A percentile compares a stretch with the other conserved stretches of the same genome.
Conservation (phyloP, 1,140 invertebrate species). For the Steinernema feltiae region DNA sequence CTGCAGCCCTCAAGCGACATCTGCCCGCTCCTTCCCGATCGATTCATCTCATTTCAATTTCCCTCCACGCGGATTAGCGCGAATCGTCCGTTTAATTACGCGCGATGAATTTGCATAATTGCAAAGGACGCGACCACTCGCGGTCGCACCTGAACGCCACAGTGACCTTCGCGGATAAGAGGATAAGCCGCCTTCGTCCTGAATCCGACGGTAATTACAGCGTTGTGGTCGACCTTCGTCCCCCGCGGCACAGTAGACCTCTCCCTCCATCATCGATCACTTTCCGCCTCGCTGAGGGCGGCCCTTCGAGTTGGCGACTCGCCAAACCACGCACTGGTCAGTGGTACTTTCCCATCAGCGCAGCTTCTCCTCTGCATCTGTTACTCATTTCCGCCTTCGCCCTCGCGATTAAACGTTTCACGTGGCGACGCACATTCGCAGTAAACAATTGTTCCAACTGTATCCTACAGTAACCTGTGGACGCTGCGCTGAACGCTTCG, state of each 20-base stretch:
- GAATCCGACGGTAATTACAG: constrained; percentile 6
- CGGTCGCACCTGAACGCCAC: background rate
- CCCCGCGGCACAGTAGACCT: background rate
- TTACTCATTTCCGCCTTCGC: too few species aligned
- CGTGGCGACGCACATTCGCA: too few species aligned
- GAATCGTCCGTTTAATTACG: background rate
- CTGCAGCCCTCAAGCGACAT: background rate
- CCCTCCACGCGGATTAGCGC: background rate
- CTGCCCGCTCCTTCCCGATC: background rate
- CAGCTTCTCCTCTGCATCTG: background rate
- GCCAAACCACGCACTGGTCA: background rate
- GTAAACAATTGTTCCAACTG: too few species aligned
- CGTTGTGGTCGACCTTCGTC: background rate
- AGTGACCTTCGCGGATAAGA: constrained; percentile 2
- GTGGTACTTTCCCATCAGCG: background rate
- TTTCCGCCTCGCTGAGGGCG: background rate
- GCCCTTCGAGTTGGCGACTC: constrained; percentile 4
- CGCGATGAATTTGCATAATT: constrained; percentile 11
- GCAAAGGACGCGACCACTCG: background rate
- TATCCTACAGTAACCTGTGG: too few species aligned
- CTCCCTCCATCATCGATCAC: background rate
- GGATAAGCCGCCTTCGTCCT: constrained; percentile 3
- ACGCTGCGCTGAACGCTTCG: too few species aligned
- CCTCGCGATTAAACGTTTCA: too few species aligned
- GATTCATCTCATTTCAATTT: background rate